Evolutionary conservation across 2,113 vertebrate species (phyloP), one percentile per base, ranked within the genome.

Genomic region (Oplegnathus fasciatus): DNA sequence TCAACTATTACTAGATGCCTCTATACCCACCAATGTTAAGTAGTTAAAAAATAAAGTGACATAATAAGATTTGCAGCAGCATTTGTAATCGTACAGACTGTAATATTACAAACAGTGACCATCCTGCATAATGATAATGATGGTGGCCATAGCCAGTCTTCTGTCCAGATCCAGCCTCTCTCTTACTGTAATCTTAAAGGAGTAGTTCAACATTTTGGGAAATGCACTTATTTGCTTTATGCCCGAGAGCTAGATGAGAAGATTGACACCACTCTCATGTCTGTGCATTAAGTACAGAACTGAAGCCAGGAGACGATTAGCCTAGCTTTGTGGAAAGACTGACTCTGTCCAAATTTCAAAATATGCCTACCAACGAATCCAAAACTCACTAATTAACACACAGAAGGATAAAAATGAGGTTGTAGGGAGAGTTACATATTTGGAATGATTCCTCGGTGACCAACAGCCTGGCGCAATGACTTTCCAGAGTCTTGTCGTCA

Each of bases 1-100:
- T 80, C 52, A 52, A 6, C 30, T 55, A 28, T 64, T 26, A 70
- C 28, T n/a, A 44, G 20, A 78, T 1, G 17, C 17, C 34, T 77
- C 57, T 68, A 14, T 76, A 69, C 26, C 22, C 9, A 83, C 2
- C 40, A 62, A 37, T 61, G 50, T 60, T 32, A 18, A 44, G 50
- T 46, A 57, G 62, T 17, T 52, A 42, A 62, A 52, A 11, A 5
- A 34, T 7, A 37, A 70, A 60, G 32, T 50, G 34, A 24, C 3
- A 61, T 15, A 72, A 28, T 46, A 24, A 20, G 9, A 66, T 37
- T 54, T 66, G 55, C 71, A 24, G 32, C 34, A 70, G 44, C 30
- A 67, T 75, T 74, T 69, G 18, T 86, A 76, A 73, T 60, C 70
- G 75, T 62, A 48, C 44, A 26, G 58, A 76, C 69, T 75, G 26